Conservation (phyloP, 1,140 invertebrate species). For the Tetragonula clypearis region DNA sequence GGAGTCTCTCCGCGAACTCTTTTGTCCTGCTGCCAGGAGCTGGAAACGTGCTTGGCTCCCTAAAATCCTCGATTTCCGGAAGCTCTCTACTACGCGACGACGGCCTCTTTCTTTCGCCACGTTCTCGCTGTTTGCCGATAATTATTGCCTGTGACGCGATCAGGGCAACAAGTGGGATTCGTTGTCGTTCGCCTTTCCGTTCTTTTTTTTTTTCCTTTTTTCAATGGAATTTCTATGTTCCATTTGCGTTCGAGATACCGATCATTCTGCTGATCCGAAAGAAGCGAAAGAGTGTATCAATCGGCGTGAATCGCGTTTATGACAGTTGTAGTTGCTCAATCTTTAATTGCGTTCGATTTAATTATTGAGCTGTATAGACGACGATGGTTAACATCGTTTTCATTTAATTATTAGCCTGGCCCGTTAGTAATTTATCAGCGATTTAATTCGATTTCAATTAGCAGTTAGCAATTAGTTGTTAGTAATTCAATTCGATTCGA, state of each 20-base stretch:
- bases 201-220: neutral
- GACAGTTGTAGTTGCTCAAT: too few relatives aligned
- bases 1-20: slow-evolving; percentile 3
- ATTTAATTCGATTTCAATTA: too few relatives aligned
- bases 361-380: too few relatives aligned
- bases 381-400: too few relatives aligned
- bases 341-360: too few relatives aligned
- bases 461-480: too few relatives aligned
- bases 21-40: slow-evolving; percentile 39
- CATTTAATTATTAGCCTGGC: too few relatives aligned
- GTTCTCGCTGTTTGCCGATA: neutral
- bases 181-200: neutral
- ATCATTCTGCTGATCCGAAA: too few relatives aligned
- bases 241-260: neutral
- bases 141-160: neutral
- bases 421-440: too few relatives aligned
- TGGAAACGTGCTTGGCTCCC: slow-evolving; percentile 21
- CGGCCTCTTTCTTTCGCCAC: neutral
- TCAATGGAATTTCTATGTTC: neutral
- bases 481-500: too few relatives aligned
- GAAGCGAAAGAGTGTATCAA: too few relatives aligned
- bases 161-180: neutral
- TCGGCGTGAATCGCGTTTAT: too few relatives aligned
- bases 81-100: neutral
- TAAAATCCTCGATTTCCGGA: slow-evolving; percentile 17